Evolutionary conservation across 2,888 invertebrate genomes (phyloP).

Genomic region (Oscheius sp.): DNA sequence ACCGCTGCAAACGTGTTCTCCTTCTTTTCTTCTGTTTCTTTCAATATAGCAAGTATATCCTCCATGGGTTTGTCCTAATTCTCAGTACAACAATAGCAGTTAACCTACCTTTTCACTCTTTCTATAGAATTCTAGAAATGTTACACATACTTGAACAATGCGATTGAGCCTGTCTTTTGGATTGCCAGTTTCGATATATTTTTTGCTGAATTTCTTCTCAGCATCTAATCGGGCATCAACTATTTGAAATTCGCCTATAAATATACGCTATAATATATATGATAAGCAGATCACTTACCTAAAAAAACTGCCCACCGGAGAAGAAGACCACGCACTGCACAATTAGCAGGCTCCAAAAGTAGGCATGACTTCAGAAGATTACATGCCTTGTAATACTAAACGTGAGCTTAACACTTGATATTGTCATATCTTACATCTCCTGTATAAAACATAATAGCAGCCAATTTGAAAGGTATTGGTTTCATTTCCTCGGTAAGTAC

Average conservation of each 20-base stretch:
- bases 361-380: slow-evolving; percentile 5
- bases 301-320: slow-evolving; percentile 20
- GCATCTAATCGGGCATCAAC: background rate
- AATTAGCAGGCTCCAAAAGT: background rate
- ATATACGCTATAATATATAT: background rate
- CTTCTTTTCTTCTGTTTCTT: background rate
- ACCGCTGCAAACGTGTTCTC: slow-evolving; percentile 5
- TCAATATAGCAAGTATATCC: background rate
- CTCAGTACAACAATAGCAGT: too few relatives aligned
- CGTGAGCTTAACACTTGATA: background rate
- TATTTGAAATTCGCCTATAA: background rate
- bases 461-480: slow-evolving; percentile 8
- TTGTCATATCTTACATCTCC: slow-evolving; percentile 16
- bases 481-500: background rate
- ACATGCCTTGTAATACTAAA: slow-evolving; percentile 31
- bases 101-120: background rate
- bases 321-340: background rate
- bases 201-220: background rate
- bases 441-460: slow-evolving; percentile 11
- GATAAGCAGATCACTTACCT: background rate
- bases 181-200: background rate
- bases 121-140: background rate
- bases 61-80: slow-evolving; percentile 14
- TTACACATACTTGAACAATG: background rate
- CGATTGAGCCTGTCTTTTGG: background rate